Conservation (phyloP, 2,888 invertebrate species). For the Lepidochrysops patricia region DNA sequence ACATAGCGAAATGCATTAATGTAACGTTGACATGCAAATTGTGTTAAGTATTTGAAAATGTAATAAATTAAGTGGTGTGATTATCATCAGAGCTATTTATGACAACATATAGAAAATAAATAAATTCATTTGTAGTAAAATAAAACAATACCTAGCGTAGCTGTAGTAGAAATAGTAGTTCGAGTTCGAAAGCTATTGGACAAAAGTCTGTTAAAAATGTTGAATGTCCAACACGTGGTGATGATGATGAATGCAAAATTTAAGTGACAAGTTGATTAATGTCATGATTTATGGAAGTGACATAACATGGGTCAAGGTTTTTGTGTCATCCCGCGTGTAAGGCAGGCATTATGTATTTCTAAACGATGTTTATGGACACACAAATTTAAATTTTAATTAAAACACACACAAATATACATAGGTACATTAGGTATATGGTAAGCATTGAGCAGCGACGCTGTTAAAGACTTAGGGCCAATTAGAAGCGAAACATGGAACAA, state of each 20-base stretch:
- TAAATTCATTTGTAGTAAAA: too few species aligned
- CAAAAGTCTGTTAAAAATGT: neutral
- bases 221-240: too few species aligned
- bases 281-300: neutral
- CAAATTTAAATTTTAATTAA: neutral
- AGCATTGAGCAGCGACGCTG: neutral
- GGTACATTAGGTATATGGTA: too few species aligned
- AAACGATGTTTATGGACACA: neutral
- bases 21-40: conserved; percentile 1
- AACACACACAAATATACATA: neutral
- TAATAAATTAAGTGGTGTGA: neutral
- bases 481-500: too few species aligned
- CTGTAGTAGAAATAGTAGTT: too few species aligned
- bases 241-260: neutral
- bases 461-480: neutral
- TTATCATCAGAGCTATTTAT: neutral
- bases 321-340: neutral
- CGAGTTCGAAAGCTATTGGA: neutral
- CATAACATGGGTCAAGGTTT: conserved; percentile 8
- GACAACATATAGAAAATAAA: too few species aligned
- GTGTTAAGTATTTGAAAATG: neutral
- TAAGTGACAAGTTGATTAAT: neutral
- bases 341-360: neutral
- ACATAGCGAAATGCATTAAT: conserved; percentile 1
- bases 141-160: too few species aligned